Evolutionary conservation across 1,140 invertebrate genomes (phyloP).

Genomic region (Euwallacea fornicatus): DNA sequence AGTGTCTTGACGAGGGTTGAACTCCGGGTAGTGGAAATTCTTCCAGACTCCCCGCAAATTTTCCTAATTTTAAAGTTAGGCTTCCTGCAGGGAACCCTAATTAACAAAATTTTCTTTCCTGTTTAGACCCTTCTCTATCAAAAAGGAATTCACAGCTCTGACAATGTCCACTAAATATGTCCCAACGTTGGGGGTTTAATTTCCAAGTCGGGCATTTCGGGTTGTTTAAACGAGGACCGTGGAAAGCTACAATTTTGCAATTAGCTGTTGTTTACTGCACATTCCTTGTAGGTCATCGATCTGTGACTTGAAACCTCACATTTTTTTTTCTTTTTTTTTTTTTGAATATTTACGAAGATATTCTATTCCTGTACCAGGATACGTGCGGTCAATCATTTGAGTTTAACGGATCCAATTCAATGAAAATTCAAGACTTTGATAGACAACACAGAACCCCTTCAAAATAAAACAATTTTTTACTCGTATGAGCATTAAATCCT

Average conservation of each 20-base stretch:
- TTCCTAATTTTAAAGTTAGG: slow-evolving; percentile 35
- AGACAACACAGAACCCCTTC: no score
- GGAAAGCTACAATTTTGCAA: slow-evolving; percentile 28
- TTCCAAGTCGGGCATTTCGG: slow-evolving; percentile 22
- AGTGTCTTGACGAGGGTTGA: slow-evolving; percentile 32
- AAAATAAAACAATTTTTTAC: no score
- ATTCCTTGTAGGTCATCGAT: slow-evolving; percentile 8
- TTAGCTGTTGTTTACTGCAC: slow-evolving; percentile 32
- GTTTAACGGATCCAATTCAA: no score
- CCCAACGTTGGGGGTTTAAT: slow-evolving; percentile 33
- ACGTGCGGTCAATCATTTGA: no score
- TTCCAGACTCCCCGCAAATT: slow-evolving; percentile 27
- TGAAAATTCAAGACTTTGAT: no score
- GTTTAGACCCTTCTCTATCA: slow-evolving; percentile 35
- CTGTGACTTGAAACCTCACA: background rate
- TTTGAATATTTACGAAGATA: no score
- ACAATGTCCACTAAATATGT: slow-evolving; percentile 39
- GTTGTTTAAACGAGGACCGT: slow-evolving; percentile 22
- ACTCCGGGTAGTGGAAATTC: slow-evolving; percentile 28
- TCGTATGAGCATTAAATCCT: no score
- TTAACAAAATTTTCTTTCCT: slow-evolving; percentile 37
- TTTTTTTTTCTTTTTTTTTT: no score
- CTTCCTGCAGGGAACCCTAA: slow-evolving; percentile 13
- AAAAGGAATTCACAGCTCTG: slow-evolving; percentile 34
- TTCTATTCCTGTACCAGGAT: no score